Conservation (phyloP, 2,888 invertebrate genomes). For the Troilus luridus region DNA sequence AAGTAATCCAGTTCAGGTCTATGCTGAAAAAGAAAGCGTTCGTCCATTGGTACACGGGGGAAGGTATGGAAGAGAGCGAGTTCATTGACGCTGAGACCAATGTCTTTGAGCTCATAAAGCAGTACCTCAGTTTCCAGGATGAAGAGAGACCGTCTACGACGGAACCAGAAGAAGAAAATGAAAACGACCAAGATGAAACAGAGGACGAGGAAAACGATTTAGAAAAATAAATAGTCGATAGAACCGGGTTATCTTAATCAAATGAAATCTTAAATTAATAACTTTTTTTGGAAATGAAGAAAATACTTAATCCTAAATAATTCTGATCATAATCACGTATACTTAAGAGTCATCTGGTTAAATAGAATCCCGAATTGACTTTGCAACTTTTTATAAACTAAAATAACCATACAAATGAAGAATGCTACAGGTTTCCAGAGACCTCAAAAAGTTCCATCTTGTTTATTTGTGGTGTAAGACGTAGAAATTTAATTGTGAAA, state of each 20-base stretch:
- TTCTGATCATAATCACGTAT: neutral
- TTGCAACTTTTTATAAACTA: too few species aligned
- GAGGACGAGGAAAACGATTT: neutral
- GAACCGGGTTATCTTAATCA: neutral
- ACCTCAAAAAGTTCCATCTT: too few species aligned
- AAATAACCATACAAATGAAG: too few species aligned
- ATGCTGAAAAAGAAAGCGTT: slow-evolving; percentile 64
- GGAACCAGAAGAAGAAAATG: neutral
- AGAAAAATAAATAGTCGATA: neutral
- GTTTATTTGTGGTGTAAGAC: too few species aligned
- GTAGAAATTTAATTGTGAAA: too few species aligned
- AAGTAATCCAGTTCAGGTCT: slow-evolving; percentile 55
- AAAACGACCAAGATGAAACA: neutral
- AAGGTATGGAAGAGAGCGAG: slow-evolving; percentile 63
- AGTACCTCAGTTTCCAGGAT: slow-evolving; percentile 57
- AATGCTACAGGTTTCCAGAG: too few species aligned
- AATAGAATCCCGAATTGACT: too few species aligned
- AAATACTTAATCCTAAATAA: neutral
- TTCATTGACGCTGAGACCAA: slow-evolving; percentile 60
- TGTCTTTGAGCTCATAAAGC: slow-evolving; percentile 60
- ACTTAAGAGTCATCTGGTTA: too few species aligned
- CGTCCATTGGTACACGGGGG: slow-evolving; percentile 63
- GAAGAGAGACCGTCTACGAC: neutral
- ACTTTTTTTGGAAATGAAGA: too few species aligned
- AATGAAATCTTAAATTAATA: too few species aligned